A percentile compares a stretch with the other conserved stretches of the same genome.
phyloP scores from a whole-genome alignment of 2,797 vertebrate species.

The Lophius americanus region DNA sequence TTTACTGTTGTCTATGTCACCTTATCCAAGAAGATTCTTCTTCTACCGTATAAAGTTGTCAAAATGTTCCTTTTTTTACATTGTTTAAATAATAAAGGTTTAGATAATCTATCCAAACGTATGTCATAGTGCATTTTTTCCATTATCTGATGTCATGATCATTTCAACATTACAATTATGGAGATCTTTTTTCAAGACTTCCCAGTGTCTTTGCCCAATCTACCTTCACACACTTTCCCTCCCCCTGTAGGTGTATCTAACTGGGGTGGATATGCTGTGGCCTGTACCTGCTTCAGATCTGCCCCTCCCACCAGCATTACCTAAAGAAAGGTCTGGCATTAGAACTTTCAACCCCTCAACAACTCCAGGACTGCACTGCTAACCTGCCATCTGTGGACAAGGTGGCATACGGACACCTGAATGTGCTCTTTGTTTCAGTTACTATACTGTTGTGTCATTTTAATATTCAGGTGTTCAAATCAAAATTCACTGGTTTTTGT shows the following conservation, averaged over 20 bases:
- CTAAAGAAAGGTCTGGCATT: slow-evolving; percentile 79
- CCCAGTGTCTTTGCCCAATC: neutral
- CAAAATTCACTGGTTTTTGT: no score
- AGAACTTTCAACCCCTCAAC: slow-evolving; percentile 10
- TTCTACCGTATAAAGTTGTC: no score
- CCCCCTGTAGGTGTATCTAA: slow-evolving; percentile 87
- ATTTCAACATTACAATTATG: no score
- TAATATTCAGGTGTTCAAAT: no score
- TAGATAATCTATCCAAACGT: no score
- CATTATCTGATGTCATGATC: no score
- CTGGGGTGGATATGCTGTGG: slow-evolving; percentile 92
- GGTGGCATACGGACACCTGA: slow-evolving; percentile 65
- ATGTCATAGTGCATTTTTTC: no score
- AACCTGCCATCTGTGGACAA: slow-evolving; percentile 86
- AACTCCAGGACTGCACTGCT: slow-evolving; percentile 61
- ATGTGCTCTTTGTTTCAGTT: neutral
- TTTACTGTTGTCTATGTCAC: no score
- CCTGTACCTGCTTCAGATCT: slow-evolving; percentile 83
- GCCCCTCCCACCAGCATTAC: slow-evolving; percentile 81
- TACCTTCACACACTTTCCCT: neutral
- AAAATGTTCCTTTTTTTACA: no score
- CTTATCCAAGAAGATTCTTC: no score
- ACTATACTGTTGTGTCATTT: no score
- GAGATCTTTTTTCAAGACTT: neutral
- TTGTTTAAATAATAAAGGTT: no score